Evolutionary conservation across 2,113 vertebrate genomes (phyloP).

Genomic region (Garra rufa): DNA sequence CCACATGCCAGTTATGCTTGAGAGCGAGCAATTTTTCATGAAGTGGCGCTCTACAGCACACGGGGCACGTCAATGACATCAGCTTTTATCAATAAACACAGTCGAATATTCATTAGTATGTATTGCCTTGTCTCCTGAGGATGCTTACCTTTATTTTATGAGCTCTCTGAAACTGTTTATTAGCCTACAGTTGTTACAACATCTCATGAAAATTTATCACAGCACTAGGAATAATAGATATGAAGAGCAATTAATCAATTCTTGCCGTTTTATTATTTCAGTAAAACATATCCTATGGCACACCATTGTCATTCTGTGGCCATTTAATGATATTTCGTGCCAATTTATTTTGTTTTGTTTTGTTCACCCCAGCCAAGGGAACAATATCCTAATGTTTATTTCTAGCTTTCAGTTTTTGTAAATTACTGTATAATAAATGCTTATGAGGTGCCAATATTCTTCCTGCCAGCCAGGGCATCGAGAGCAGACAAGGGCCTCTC

Average conservation of each 20-base stretch:
- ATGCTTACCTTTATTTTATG: constrained; percentile 35
- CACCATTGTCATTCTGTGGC: constrained; percentile 20
- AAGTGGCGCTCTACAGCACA: not conserved
- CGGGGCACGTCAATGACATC: not conserved
- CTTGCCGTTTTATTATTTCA: constrained; percentile 14
- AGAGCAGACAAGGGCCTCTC: constrained; percentile 65
- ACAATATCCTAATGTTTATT: constrained; percentile 39
- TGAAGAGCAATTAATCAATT: constrained; percentile 44
- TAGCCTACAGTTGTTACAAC: constrained; percentile 23
- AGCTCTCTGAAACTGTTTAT: not conserved
- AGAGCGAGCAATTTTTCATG: constrained; percentile 17
- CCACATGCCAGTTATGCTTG: not conserved
- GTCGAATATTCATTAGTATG: constrained; percentile 8
- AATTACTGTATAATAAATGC: constrained; percentile 64
- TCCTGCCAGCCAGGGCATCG: constrained; percentile 60
- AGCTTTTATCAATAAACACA: constrained; percentile 25
- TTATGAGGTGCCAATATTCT: constrained; percentile 54
- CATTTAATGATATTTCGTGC: constrained; percentile 19
- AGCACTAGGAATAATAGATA: not conserved
- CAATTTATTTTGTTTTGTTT: constrained; percentile 19
- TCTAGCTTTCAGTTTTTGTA: constrained; percentile 49
- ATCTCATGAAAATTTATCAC: not conserved
- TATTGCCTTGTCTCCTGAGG: not conserved
- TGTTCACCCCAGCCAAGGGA: constrained; percentile 37
- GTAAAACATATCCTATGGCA: constrained; percentile 7